These are phyloP conservation scores for Anolis sagrei DNA, from an alignment of 2,113 vertebrate species.

Conservation along the genomic window DNA sequence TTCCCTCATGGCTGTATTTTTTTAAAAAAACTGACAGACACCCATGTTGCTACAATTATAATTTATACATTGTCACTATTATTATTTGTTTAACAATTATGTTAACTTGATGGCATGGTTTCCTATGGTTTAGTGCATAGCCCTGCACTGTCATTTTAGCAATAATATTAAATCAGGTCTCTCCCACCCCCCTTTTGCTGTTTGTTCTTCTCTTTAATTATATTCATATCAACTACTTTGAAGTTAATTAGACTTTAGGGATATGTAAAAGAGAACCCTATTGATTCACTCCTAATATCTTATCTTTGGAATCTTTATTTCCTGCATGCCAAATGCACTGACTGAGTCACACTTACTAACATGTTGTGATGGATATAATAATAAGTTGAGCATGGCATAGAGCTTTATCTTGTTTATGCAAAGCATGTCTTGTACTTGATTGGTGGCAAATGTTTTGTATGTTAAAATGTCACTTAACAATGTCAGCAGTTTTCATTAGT, in stretches of 20 bases:
- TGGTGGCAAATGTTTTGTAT: conserved; percentile 16
- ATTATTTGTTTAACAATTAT: conserved; percentile 59
- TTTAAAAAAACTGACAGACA: conserved; percentile 37
- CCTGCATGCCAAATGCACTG: conserved; percentile 62
- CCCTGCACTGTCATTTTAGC: conserved; percentile 49
- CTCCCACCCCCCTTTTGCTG: conserved; percentile 57
- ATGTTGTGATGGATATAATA: conserved; percentile 53
- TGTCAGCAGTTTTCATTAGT: conserved; percentile 5
- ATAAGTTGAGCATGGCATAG: conserved; percentile 31
- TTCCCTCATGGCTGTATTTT: conserved; percentile 41
- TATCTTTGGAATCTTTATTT: conserved; percentile 73
- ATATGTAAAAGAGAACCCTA: conserved; percentile 78
- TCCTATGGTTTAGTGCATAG: conserved; percentile 57
- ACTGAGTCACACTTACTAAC: conserved; percentile 61
- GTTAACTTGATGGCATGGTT: conserved; percentile 51
- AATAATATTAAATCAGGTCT: conserved; percentile 59
- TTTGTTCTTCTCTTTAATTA: conserved; percentile 81
- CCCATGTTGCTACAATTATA: conserved; percentile 30
- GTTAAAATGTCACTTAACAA: conserved; percentile 10
- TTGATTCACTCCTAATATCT: conserved; percentile 77
- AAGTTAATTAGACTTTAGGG: conserved; percentile 79
- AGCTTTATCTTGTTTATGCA: conserved; percentile 55
- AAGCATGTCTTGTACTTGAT: not conserved
- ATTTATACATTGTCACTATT: conserved; percentile 46
- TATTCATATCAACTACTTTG: conserved; percentile 82